Conservation (phyloP, 2,888 invertebrate genomes). For the Habroteleia sp. region DNA sequence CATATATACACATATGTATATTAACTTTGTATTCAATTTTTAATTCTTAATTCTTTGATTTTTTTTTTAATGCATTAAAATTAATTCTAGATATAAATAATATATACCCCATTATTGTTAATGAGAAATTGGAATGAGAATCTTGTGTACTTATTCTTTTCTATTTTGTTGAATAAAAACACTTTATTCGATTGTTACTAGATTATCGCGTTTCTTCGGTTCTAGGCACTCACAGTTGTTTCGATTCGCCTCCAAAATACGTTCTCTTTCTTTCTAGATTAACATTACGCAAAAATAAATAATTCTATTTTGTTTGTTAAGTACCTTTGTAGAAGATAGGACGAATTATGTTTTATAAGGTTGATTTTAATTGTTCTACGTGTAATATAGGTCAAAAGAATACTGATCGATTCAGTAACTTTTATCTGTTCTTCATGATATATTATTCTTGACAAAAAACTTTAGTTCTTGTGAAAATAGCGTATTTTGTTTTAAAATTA, state of each 20-base stretch:
- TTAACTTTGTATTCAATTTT: too few relatives aligned
- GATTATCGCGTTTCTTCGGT: constrained; percentile 24
- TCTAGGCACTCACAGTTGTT: constrained; percentile 57
- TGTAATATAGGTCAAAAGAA: constrained; percentile 24
- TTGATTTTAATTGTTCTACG: neutral
- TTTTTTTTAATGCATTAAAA: too few relatives aligned
- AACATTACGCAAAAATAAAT: constrained; percentile 38
- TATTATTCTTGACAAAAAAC: constrained; percentile 6
- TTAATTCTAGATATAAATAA: too few relatives aligned
- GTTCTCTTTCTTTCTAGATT: constrained; percentile 8
- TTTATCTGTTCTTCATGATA: constrained; percentile 7
- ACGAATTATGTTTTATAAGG: constrained; percentile 18
- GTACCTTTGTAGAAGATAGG: constrained; percentile 26
- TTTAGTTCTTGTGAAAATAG: constrained; percentile 35
- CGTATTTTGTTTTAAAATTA: constrained; percentile 6
- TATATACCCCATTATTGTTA: too few relatives aligned
- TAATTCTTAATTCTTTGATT: too few relatives aligned
- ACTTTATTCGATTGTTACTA: constrained; percentile 24
- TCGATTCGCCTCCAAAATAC: constrained; percentile 42
- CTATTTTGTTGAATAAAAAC: constrained; percentile 19
- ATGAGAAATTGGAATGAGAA: neutral
- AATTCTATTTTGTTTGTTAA: constrained; percentile 14
- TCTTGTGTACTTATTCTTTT: constrained; percentile 1
- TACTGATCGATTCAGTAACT: constrained; percentile 13
- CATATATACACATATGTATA: too few relatives aligned